A percentile compares a stretch with the other conserved stretches of the same genome.
Evolutionary conservation across 2,113 vertebrate species (phyloP).

Genomic region (Catharus minimus): DNA sequence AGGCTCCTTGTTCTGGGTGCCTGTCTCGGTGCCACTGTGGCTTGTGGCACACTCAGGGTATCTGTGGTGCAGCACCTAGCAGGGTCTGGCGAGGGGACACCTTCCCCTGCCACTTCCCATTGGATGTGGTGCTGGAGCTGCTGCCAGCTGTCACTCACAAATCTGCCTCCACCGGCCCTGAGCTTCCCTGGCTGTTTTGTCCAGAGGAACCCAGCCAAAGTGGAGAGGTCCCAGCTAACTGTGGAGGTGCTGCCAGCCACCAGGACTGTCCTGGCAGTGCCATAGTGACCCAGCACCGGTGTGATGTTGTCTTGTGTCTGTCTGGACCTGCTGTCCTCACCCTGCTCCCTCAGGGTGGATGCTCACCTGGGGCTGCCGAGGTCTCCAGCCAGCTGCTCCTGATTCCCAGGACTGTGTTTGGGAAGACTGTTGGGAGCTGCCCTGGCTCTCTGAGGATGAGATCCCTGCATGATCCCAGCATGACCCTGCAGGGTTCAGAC

Average conservation of each 20-base stretch:
- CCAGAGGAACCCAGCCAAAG: fast-evolving
- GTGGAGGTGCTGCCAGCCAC: neutral
- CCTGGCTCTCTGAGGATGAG: neutral
- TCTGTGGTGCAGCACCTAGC: neutral
- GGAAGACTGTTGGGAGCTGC: fast-evolving
- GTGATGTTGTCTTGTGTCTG: neutral
- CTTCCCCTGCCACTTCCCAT: neutral
- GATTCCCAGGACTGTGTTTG: neutral
- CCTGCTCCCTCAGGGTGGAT: neutral
- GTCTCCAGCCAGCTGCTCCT: fast-evolving
- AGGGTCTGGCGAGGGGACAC: neutral
- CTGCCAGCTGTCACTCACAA: neutral
- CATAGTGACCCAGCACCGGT: fast-evolving
- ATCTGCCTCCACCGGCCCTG: fast-evolving
- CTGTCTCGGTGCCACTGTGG: neutral
- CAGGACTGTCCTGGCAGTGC: neutral
- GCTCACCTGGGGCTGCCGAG: fast-evolving
- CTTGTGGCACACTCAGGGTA: fast-evolving
- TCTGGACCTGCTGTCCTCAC: neutral
- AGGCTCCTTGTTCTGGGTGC: neutral
- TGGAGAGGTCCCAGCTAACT: neutral
- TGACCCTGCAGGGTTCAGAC: neutral
- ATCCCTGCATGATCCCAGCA: constrained; percentile 33
- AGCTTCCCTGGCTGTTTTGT: neutral
- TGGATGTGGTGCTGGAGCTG: neutral